A percentile compares a stretch with the other conserved stretches of the same genome.
phyloP scores from a whole-genome alignment of 2,888 invertebrate genomes.

The Pammene fasciana region DNA sequence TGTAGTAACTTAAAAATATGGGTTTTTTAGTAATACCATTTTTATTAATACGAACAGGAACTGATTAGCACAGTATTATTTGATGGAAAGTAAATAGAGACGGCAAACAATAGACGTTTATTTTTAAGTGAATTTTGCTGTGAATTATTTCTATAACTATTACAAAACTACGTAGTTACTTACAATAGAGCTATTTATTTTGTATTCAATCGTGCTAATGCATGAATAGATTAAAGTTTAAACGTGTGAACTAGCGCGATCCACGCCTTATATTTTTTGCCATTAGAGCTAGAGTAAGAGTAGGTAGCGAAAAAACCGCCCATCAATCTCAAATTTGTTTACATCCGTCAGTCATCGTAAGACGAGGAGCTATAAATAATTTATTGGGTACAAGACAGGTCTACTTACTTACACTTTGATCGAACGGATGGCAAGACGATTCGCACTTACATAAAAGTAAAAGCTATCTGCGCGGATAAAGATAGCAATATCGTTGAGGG shows the following conservation, averaged over 20 bases:
- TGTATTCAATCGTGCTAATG: not conserved
- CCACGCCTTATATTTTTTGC: not conserved
- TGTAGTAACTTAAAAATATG: slow-evolving; percentile 22
- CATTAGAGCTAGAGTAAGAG: slow-evolving; percentile 15
- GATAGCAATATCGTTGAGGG: not conserved
- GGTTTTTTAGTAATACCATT: not conserved
- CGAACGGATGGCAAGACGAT: slow-evolving; percentile 26
- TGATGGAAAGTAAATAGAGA: no score
- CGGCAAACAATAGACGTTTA: no score
- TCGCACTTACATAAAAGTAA: slow-evolving; percentile 34
- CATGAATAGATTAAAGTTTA: not conserved
- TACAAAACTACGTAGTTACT: no score
- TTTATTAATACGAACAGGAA: no score
- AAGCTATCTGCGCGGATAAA: not conserved
- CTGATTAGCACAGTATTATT: not conserved
- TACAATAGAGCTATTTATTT: no score
- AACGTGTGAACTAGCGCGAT: not conserved
- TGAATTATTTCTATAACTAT: no score
- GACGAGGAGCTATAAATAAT: slow-evolving; percentile 37
- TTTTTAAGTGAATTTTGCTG: no score
- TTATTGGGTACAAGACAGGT: slow-evolving; percentile 31
- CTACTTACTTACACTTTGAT: slow-evolving; percentile 21
- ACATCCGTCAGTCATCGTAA: slow-evolving; percentile 38
- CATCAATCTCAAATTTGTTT: slow-evolving; percentile 38
- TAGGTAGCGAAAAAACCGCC: slow-evolving; percentile 18